Evolutionary conservation across 2,113 vertebrate species (phyloP).

Genomic region (Eurystomus gularis): DNA sequence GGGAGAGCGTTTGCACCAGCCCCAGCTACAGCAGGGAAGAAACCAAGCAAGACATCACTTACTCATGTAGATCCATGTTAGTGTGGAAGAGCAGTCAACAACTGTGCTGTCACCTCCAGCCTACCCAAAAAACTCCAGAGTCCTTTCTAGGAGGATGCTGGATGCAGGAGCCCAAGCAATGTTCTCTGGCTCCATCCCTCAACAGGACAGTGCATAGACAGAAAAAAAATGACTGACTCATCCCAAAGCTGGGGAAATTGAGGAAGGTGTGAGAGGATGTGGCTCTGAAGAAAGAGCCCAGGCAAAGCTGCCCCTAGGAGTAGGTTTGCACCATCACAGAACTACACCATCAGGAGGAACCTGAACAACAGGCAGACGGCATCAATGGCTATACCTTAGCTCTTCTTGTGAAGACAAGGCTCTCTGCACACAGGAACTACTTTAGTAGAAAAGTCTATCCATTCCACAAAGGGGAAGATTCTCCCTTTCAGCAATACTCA

Average conservation of each 20-base stretch:
- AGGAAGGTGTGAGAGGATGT: not conserved
- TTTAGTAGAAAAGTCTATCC: not conserved
- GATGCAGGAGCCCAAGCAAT: not conserved
- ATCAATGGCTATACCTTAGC: not conserved
- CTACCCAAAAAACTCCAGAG: not conserved
- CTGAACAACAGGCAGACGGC: not conserved
- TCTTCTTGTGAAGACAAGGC: not conserved
- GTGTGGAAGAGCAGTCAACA: not conserved
- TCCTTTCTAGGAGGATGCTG: not conserved
- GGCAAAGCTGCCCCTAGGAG: not conserved
- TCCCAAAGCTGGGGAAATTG: not conserved
- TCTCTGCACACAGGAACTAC: not conserved
- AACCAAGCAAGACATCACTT: not conserved
- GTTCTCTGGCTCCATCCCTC: not conserved
- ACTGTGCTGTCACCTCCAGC: not conserved
- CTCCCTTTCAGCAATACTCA: not conserved
- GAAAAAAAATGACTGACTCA: not conserved
- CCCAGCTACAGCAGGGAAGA: not conserved
- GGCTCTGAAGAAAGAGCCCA: not conserved
- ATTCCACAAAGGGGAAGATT: not conserved
- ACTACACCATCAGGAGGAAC: not conserved
- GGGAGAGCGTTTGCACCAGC: not conserved
- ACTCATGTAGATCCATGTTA: too few species aligned
- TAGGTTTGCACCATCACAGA: not conserved
- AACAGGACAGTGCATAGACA: not conserved